phyloP scores from a whole-genome alignment of 2,888 invertebrate genomes.

The Drosophila ustulata region DNA sequence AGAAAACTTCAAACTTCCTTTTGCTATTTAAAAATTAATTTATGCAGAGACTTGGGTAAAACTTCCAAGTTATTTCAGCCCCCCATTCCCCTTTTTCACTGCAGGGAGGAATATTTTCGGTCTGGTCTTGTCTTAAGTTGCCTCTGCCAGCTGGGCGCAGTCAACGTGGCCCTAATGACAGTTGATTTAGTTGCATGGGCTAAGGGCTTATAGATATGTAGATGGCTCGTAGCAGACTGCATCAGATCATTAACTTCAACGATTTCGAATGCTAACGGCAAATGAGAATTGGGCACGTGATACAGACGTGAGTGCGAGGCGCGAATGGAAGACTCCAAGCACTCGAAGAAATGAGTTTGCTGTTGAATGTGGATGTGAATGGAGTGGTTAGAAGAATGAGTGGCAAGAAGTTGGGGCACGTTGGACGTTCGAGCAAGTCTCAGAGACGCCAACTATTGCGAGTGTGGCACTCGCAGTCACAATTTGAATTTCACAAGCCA shows the following conservation, averaged over 20 bases:
- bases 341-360: slow-evolving; percentile 62
- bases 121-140: neutral
- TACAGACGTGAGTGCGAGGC: slow-evolving; percentile 45
- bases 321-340: slow-evolving; percentile 15
- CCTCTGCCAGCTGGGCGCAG: slow-evolving; percentile 54
- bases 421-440: slow-evolving; percentile 41
- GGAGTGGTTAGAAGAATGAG: neutral
- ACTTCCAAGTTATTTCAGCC: slow-evolving; percentile 26
- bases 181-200: slow-evolving; percentile 66
- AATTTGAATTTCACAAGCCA: slow-evolving; percentile 80
- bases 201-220: slow-evolving; percentile 51
- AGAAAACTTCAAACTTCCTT: slow-evolving; percentile 32
- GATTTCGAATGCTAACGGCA: slow-evolving; percentile 71
- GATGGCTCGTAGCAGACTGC: slow-evolving; percentile 58
- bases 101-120: neutral
- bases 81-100: neutral
- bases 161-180: slow-evolving; percentile 67
- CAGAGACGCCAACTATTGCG: slow-evolving; percentile 18
- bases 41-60: slow-evolving; percentile 61
- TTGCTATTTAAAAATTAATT: slow-evolving; percentile 70
- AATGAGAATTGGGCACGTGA: slow-evolving; percentile 75
- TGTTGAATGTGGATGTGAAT: neutral
- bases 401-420: neutral
- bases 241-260: slow-evolving; percentile 76
- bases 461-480: slow-evolving; percentile 52